A percentile compares a stretch with the other conserved stretches of the same genome.
These are phyloP conservation scores for Epirrhoe tristata DNA, from an alignment of 2,888 invertebrate species.

Conservation along the genomic window DNA sequence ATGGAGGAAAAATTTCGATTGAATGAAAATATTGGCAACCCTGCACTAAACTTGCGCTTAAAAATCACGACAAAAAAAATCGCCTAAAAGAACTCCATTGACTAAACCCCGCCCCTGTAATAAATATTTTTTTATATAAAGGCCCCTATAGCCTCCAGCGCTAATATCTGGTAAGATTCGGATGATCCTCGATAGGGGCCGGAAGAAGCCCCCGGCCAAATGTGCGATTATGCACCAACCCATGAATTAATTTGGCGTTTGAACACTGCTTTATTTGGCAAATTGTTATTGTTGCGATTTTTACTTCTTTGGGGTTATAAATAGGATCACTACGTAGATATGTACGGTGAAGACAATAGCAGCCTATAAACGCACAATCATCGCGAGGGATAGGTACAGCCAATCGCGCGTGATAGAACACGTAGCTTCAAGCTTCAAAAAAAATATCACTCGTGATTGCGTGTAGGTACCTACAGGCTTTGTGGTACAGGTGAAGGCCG, in stretches of 20 bases:
- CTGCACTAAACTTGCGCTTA: not conserved
- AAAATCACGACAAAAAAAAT: not conserved
- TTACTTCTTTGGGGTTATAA: constrained; percentile 4
- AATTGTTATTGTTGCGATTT: constrained; percentile 55
- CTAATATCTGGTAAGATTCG: constrained; percentile 79
- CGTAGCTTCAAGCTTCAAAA: too few species aligned
- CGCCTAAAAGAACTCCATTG: not conserved
- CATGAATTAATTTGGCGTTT: constrained; percentile 67
- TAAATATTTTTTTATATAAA: constrained; percentile 81
- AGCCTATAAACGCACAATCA: too few species aligned
- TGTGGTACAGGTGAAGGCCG: too few species aligned
- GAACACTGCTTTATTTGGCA: constrained; percentile 61
- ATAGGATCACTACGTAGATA: too few species aligned
- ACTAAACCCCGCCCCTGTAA: constrained; percentile 61
- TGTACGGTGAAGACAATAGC: too few species aligned
- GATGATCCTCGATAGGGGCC: constrained; percentile 70
- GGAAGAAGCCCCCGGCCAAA: constrained; percentile 51
- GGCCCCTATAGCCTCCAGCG: constrained; percentile 74
- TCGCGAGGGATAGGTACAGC: too few species aligned
- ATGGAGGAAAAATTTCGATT: too few species aligned
- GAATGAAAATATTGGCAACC: too few species aligned
- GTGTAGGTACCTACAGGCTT: too few species aligned
- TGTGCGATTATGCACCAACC: constrained; percentile 68
- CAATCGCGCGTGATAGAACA: too few species aligned
- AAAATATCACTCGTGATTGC: too few species aligned